A percentile compares a stretch with the other conserved stretches of the same genome.
phyloP scores from a whole-genome alignment of 2,113 vertebrate genomes.

The Perccottus glenii region DNA sequence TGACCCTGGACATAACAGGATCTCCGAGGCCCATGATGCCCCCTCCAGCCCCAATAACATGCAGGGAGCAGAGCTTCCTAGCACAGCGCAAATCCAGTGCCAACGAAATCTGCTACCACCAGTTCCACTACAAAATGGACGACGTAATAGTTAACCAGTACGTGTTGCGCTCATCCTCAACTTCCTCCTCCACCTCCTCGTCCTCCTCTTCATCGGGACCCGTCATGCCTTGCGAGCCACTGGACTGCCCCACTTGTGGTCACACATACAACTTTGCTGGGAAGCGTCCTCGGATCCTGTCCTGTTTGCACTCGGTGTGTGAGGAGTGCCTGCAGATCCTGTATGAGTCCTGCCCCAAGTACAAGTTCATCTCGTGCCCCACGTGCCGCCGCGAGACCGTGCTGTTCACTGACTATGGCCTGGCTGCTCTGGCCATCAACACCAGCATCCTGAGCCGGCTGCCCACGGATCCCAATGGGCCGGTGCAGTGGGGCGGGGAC shows the following conservation, averaged over 20 bases:
- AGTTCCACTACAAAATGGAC: constrained; percentile 90
- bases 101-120: constrained; percentile 92
- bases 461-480: constrained; percentile 87
- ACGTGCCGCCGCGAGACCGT: constrained; percentile 97
- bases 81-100: constrained; percentile 89
- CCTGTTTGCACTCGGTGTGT: constrained; percentile 97
- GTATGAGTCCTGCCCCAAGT: constrained; percentile 98
- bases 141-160: constrained; percentile 98
- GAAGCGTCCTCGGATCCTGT: constrained; percentile 95
- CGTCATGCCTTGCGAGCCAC: constrained; percentile 88
- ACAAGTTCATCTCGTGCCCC: constrained; percentile 99
- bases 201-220: constrained; percentile 72
- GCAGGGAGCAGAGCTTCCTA: constrained; percentile 85
- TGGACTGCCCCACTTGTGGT: constrained; percentile 96
- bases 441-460: constrained; percentile 96
- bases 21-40: constrained; percentile 71
- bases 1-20: constrained; percentile 77
- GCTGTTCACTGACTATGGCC: constrained; percentile 98
- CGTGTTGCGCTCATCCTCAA: constrained; percentile 84
- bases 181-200: constrained; percentile 75
- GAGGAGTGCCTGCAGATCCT: constrained; percentile 99
- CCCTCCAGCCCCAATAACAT: constrained; percentile 80
- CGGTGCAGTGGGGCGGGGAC: constrained; percentile 93
- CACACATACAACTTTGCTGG: constrained; percentile 96
- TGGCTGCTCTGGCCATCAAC: constrained; percentile 96